Evolutionary conservation across 1,140 invertebrate genomes (phyloP), one percentile per base, ranked within the genome.

Genomic region (Planococcus citri): DNA sequence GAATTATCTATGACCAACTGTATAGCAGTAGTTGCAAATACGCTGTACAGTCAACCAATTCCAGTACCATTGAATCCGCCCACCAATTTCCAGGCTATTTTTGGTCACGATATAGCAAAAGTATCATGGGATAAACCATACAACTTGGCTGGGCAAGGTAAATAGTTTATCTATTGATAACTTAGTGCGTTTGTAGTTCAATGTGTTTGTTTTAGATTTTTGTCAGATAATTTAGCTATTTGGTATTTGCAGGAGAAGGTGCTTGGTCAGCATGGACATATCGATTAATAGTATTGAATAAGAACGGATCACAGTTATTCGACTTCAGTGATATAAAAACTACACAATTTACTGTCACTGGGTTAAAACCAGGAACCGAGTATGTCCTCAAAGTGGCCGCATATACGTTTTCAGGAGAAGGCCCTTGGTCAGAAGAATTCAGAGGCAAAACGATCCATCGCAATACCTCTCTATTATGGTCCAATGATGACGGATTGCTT

Each of bases 181-280:
- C n/a, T n/a, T n/a, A n/a, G n/a, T n/a, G n/a, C n/a, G n/a, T n/a
- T n/a, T 9, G 8, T 20, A 60, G 71, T 37, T 68, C 12, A 12
- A 27, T 71, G 70, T 29, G 20, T 72, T 17, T 29, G 9, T 57
- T 71, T 69, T 38, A 3, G 20, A 9, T 70, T n/a, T 60, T n/a
- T 14, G 58, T 25, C n/a, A 68, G 6, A 67, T 25, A 24, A 67
- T 61, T 70, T 37, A 41, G 41, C 17, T 61, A 37, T 24, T 33
- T 68, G 20, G 58, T 71, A 69, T 68, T 68, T 76, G 57, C 68
- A 81, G 80, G 81, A 0, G 86, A 83, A 61, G 87, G 87, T 0
- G 88, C 92, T 0, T 94, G 90, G 86, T 87, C 88, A 73, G 85
- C 87, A 71, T 95, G 92, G 91, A 84, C 82, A 0, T 97, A 93